Conservation (phyloP, 2,888 invertebrate genomes). For the Sarcophaga carnaria region DNA sequence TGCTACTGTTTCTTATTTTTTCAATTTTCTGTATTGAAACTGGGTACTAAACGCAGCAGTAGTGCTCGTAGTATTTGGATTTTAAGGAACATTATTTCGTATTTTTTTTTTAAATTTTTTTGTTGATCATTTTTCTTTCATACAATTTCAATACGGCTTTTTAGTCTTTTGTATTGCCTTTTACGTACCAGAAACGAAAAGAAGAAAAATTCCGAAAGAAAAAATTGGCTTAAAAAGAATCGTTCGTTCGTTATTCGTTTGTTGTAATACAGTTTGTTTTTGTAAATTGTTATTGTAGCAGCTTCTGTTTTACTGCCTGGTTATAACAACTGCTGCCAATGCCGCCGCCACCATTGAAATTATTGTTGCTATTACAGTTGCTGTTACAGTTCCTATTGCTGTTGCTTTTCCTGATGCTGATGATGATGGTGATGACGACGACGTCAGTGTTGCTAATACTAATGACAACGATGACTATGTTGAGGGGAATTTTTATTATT, state of each 20-base stretch:
- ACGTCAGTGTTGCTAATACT: conserved; percentile 1
- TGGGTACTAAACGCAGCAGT: background rate
- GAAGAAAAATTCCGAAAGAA: conserved; percentile 3
- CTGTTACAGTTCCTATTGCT: conserved; percentile 17
- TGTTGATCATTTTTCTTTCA: background rate
- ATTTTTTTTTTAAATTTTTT: too few species aligned
- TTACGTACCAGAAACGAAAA: conserved; percentile 45
- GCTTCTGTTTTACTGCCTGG: conserved; percentile 61
- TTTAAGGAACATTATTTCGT: conserved; percentile 36
- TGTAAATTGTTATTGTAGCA: conserved; percentile 68
- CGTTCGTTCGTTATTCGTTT: conserved; percentile 40
- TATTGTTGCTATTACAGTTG: conserved; percentile 1
- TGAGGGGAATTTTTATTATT: conserved; percentile 46
- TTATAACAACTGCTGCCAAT: conserved; percentile 7
- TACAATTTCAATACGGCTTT: conserved; percentile 67
- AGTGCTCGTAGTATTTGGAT: background rate
- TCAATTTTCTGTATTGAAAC: background rate
- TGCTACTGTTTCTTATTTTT: conserved; percentile 60
- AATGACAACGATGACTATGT: conserved; percentile 17
- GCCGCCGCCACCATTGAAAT: background rate
- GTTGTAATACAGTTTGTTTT: conserved; percentile 66
- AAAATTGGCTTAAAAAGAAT: conserved; percentile 36
- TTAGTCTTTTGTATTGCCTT: conserved; percentile 67
- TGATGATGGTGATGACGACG: conserved; percentile 11
- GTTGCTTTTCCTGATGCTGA: conserved; percentile 43